Evolutionary conservation across 1,140 invertebrate genomes (phyloP).

Genomic region (Delia radicum): DNA sequence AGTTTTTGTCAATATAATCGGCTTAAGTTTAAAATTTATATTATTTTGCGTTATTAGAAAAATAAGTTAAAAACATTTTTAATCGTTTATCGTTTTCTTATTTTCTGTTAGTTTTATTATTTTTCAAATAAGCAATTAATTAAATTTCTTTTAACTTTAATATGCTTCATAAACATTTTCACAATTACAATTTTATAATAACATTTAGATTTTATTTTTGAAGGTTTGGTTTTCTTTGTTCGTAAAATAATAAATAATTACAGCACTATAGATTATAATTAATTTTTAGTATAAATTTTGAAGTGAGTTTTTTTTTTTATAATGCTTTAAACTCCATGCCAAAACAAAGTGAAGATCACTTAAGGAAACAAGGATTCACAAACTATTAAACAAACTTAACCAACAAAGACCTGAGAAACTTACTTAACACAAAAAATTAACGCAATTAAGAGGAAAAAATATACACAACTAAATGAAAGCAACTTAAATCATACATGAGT

Average conservation of each 20-base stretch:
- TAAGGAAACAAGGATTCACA: neutral
- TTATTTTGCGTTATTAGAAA: neutral
- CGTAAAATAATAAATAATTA: neutral
- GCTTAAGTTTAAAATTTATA: neutral
- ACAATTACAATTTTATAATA: neutral
- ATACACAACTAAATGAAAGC: too few relatives aligned
- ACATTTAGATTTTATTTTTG: neutral
- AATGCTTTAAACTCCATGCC: too few relatives aligned
- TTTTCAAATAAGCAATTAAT: neutral
- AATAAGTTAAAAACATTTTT: neutral
- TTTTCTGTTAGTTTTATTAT: neutral
- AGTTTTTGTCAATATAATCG: too few relatives aligned
- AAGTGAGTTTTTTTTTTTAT: neutral
- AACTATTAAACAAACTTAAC: neutral
- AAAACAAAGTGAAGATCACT: neutral
- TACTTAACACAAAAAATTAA: neutral
- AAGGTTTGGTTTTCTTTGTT: neutral
- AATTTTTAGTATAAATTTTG: neutral
- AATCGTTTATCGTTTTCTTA: neutral
- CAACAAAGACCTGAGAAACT: constrained; percentile 1
- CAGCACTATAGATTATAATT: neutral
- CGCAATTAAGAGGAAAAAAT: neutral
- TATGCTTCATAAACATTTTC: neutral
- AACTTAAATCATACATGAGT: neutral
- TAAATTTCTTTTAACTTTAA: neutral